These are phyloP conservation scores for Phalangium opilio DNA, from an alignment of 2,888 invertebrate species.

Conservation along the genomic window DNA sequence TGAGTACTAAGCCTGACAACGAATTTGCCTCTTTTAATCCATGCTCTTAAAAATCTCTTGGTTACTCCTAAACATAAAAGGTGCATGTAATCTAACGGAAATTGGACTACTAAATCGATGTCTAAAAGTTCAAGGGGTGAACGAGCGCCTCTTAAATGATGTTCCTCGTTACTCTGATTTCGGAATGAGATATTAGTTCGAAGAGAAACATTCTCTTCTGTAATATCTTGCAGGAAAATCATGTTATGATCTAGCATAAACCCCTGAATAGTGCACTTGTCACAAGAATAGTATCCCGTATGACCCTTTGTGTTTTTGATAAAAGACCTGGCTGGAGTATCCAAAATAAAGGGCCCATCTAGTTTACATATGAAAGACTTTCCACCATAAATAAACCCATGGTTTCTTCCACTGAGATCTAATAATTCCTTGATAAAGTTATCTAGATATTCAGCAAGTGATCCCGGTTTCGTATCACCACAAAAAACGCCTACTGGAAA, in stretches of 20 bases:
- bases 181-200: conserved; percentile 17
- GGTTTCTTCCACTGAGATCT: too few species aligned
- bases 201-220: background rate
- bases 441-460: too few species aligned
- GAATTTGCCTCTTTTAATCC: conserved; percentile 6
- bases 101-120: conserved; percentile 20
- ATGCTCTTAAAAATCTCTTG: conserved; percentile 16
- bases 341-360: conserved; percentile 21
- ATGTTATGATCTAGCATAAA: too few species aligned
- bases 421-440: too few species aligned
- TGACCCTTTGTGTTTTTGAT: conserved; percentile 23
- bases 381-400: too few species aligned
- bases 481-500: too few species aligned
- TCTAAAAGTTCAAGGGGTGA: conserved; percentile 10
- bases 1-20: too few species aligned
- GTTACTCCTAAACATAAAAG: conserved; percentile 24
- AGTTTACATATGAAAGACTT: background rate
- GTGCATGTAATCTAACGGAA: conserved; percentile 27
- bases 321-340: conserved; percentile 25
- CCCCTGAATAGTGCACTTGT: conserved; percentile 19
- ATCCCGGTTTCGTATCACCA: too few species aligned
- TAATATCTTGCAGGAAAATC: too few species aligned
- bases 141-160: conserved; percentile 11
- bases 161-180: conserved; percentile 15
- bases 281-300: conserved; percentile 24